Conservation (phyloP, 2,888 invertebrate genomes). For the Steinernema scapterisci region DNA sequence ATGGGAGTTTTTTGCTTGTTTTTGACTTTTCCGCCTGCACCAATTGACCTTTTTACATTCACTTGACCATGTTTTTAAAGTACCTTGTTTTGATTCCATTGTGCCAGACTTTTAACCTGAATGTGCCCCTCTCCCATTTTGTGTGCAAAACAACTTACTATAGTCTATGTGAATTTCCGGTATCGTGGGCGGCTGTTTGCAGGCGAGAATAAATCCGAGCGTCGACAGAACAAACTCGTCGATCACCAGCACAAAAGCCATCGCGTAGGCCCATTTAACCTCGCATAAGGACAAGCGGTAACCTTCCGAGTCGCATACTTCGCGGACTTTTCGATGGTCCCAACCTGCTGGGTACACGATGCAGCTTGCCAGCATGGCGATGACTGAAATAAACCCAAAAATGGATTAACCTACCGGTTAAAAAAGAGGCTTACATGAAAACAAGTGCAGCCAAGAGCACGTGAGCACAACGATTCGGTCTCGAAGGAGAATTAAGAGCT, state of each 20-base stretch:
- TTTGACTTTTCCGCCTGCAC: too few species aligned
- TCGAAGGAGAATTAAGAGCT: slow-evolving; percentile 55
- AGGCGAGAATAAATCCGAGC: slow-evolving; percentile 69
- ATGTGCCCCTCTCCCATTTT: too few species aligned
- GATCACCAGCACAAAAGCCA: slow-evolving; percentile 69
- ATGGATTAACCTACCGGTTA: not conserved
- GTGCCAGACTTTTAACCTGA: too few species aligned
- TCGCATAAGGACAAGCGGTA: slow-evolving; percentile 68
- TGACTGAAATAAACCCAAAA: slow-evolving; percentile 60
- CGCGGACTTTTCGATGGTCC: slow-evolving; percentile 67
- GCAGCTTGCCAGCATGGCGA: slow-evolving; percentile 69
- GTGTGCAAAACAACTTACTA: not conserved
- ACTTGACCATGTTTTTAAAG: too few species aligned
- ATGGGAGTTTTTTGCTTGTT: too few species aligned
- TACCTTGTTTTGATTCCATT: too few species aligned
- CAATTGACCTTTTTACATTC: too few species aligned
- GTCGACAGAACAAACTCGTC: slow-evolving; percentile 69
- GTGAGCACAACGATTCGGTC: slow-evolving; percentile 79
- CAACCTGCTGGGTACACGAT: slow-evolving; percentile 70
- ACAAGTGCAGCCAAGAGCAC: slow-evolving; percentile 92
- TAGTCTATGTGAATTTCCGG: slow-evolving; percentile 36
- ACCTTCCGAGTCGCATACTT: slow-evolving; percentile 67
- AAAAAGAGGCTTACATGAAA: slow-evolving; percentile 79
- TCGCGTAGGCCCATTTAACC: slow-evolving; percentile 70
- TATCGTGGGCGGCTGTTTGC: slow-evolving; percentile 51